Evolutionary conservation across 2,113 vertebrate species (phyloP), one percentile per base, ranked within the genome.

Genomic region (Apodemus speciosus): DNA sequence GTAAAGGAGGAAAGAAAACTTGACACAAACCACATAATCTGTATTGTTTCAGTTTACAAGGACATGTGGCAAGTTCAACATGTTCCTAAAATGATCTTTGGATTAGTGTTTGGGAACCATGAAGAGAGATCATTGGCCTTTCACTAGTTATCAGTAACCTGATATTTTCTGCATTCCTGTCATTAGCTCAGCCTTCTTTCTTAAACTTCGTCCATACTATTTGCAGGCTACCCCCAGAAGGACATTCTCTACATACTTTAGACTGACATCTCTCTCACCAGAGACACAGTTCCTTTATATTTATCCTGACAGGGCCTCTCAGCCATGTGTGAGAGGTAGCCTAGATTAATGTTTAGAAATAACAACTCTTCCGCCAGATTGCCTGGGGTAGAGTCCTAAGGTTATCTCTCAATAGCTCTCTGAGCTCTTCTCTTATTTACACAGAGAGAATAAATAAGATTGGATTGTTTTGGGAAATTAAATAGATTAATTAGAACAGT

Each of bases 191-290:
- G 9, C 8, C 20, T 30, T 79, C 40, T 75, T 85, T 85, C 51
- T 95, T 89, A 94, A 89, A 91, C 83, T 93, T 88, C 83, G 62
- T 23, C 77, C 23, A 79, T n/a, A 51, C 4, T 21, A n/a, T 2
- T 43, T 81, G 27, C n/a, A 83, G 66, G 20, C n/a, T 84, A 4
- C 14, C 56, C 75, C 35, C 46, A 23, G 71, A 46, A 9, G 21
- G 9, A 38, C 43, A 32, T 49, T 89, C 43, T 95, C 23, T 60
- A 35, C 49, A 16, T 83, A 73, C 4, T 40, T 88, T 25, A 62
- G 46, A 46, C 3, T 88, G 43, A 75, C 18, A 32, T 66, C 16
- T 71, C 49, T 27, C 30, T 49, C 20, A 88, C 7, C 18, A 76
- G 56, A 88, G 15, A 27, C 46, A 77, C 6, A 2, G 0, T 73